Conservation (phyloP, 2,797 vertebrate genomes). For the Malacoraja senta region DNA sequence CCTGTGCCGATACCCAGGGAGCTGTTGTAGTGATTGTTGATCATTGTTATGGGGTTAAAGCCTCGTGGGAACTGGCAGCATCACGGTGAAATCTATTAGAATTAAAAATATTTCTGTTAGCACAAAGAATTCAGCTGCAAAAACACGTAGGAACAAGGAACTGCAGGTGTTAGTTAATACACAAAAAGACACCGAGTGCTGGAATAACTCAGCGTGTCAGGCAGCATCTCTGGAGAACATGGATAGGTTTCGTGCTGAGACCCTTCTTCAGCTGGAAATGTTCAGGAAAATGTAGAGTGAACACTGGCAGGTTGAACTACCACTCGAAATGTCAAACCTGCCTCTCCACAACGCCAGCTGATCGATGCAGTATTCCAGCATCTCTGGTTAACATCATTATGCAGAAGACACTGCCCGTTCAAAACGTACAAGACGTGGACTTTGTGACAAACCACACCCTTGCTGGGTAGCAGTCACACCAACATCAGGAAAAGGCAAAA, state of each 20-base stretch:
- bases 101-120: too few relatives aligned
- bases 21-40: constrained; percentile 81
- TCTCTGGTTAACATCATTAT: background rate
- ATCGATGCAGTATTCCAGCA: background rate
- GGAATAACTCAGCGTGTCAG: background rate
- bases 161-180: too few relatives aligned
- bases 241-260: too few relatives aligned
- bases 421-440: too few relatives aligned
- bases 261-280: too few relatives aligned
- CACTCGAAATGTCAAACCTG: background rate
- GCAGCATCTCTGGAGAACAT: background rate
- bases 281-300: background rate
- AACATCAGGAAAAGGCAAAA: background rate
- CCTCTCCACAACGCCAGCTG: background rate
- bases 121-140: background rate
- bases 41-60: constrained; percentile 60
- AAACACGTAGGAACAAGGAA: too few relatives aligned
- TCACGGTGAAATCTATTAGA: background rate
- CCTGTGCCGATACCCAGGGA: constrained; percentile 79
- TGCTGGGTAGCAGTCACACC: background rate
- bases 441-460: background rate
- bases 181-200: background rate
- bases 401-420: background rate
- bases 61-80: background rate
- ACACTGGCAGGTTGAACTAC: background rate